A percentile compares a stretch with the other conserved stretches of the same genome.
Evolutionary conservation across 1,140 invertebrate genomes (phyloP).

Genomic region (Trigoniulus corallinus): DNA sequence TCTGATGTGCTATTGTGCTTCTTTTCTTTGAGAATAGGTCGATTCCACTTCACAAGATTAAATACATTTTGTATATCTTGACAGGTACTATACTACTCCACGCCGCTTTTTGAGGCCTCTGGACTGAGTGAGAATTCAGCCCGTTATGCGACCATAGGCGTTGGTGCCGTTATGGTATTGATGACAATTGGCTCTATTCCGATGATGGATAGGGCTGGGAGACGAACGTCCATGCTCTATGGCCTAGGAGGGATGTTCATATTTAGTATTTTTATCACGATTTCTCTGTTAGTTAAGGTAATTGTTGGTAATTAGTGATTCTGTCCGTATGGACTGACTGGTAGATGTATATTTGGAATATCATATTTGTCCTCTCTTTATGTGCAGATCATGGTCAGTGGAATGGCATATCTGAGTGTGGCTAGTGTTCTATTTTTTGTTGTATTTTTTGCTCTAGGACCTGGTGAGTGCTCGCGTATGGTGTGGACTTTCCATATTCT

Average conservation of each 20-base stretch:
- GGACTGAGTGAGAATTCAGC: slow-evolving; percentile 53
- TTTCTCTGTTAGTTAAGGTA: slow-evolving; percentile 85
- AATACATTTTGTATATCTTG: background rate
- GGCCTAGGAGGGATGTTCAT: slow-evolving; percentile 94
- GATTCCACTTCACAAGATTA: slow-evolving; percentile 1
- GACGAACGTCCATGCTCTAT: slow-evolving; percentile 83
- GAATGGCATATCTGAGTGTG: slow-evolving; percentile 92
- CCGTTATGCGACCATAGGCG: slow-evolving; percentile 88
- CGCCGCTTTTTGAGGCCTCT: slow-evolving; percentile 70
- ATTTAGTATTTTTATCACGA: slow-evolving; percentile 93
- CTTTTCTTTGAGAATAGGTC: too few relatives aligned
- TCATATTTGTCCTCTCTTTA: slow-evolving; percentile 49
- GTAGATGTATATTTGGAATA: background rate
- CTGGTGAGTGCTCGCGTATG: slow-evolving; percentile 29
- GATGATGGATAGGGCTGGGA: slow-evolving; percentile 85
- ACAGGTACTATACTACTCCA: slow-evolving; percentile 97
- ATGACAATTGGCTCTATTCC: slow-evolving; percentile 94
- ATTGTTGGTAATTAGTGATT: background rate
- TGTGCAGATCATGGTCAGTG: slow-evolving; percentile 92
- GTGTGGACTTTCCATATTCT: background rate
- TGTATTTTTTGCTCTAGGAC: slow-evolving; percentile 91
- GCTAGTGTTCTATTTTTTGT: slow-evolving; percentile 86
- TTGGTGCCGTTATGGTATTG: slow-evolving; percentile 88
- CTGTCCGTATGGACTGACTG: background rate
- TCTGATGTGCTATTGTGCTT: too few relatives aligned